phyloP scores from a whole-genome alignment of 2,888 invertebrate genomes.

The Phalangium opilio region DNA sequence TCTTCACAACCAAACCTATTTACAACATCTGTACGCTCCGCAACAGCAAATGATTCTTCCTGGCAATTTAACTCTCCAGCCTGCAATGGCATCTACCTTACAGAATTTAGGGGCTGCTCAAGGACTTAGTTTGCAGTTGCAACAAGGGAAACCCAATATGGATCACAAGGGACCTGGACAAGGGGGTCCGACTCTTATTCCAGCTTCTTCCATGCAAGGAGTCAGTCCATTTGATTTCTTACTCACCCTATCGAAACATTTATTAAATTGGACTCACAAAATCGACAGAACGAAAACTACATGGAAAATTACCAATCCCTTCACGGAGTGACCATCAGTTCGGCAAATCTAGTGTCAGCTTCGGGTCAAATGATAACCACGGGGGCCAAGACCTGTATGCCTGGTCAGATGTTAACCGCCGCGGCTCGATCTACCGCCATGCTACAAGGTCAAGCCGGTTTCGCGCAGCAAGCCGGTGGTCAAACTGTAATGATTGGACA shows the following conservation, averaged over 20 bases:
- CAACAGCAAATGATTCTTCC: slow-evolving; percentile 54
- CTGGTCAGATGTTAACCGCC: slow-evolving; percentile 62
- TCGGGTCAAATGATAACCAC: slow-evolving; percentile 54
- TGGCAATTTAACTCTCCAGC: slow-evolving; percentile 57
- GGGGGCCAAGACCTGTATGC: slow-evolving; percentile 59
- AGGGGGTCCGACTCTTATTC: slow-evolving; percentile 11
- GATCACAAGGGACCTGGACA: slow-evolving; percentile 4
- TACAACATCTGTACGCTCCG: slow-evolving; percentile 64
- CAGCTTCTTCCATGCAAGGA: slow-evolving; percentile 15
- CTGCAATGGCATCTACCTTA: slow-evolving; percentile 28
- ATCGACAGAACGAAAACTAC: too few species aligned
- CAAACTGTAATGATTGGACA: slow-evolving; percentile 31
- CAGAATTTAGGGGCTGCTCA: slow-evolving; percentile 13
- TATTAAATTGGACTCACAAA: too few species aligned
- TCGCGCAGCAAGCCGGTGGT: slow-evolving; percentile 30
- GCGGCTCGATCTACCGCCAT: slow-evolving; percentile 46
- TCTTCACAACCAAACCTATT: slow-evolving; percentile 53
- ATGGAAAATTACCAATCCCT: too few species aligned
- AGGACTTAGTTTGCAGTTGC: slow-evolving; percentile 58
- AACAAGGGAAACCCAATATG: slow-evolving; percentile 34
- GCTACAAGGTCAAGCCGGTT: slow-evolving; percentile 53
- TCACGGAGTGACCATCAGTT: slow-evolving; percentile 3
- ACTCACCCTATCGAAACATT: too few species aligned
- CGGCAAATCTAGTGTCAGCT: slow-evolving; percentile 11
- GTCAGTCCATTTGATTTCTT: slow-evolving; percentile 6